These are phyloP conservation scores for Papilio polytes DNA, from an alignment of 1,140 invertebrate species.

Conservation along the genomic window DNA sequence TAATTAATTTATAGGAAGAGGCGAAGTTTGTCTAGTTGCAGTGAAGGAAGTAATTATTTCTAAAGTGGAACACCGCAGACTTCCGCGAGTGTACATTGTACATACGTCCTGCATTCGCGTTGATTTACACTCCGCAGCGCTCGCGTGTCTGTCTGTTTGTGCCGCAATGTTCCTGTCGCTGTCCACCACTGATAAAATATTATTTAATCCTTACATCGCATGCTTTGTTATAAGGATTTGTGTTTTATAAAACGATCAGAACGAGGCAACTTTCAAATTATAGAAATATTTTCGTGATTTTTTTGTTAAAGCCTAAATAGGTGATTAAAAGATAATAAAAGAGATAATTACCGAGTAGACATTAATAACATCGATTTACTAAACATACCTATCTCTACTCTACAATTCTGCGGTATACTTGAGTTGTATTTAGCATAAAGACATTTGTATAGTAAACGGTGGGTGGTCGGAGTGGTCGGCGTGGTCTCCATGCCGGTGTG, in stretches of 20 bases:
- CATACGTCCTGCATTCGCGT: neutral
- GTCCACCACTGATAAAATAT: neutral
- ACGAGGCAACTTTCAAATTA: neutral
- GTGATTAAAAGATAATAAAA: too few species aligned
- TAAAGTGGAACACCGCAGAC: too few species aligned
- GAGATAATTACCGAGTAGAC: too few species aligned
- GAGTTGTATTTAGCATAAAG: neutral
- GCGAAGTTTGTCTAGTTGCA: too few species aligned
- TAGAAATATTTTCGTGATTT: too few species aligned
- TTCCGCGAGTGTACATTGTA: too few species aligned
- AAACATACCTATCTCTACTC: too few species aligned
- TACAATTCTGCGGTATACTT: neutral
- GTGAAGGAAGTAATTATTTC: too few species aligned
- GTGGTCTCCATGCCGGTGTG: slow-evolving; percentile 93
- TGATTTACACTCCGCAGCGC: slow-evolving; percentile 12
- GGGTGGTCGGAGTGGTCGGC: slow-evolving; percentile 95
- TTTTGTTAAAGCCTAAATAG: too few species aligned
- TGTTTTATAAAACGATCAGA: neutral
- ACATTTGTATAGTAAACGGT: slow-evolving; percentile 90
- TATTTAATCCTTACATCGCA: neutral
- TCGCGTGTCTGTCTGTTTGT: slow-evolving; percentile 40
- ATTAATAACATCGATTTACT: too few species aligned
- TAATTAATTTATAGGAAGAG: too few species aligned
- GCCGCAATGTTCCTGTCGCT: slow-evolving; percentile 1
- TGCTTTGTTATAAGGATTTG: slow-evolving; percentile 3